Evolutionary conservation across 2,113 vertebrate species (phyloP).

Genomic region (Scatophagus argus): DNA sequence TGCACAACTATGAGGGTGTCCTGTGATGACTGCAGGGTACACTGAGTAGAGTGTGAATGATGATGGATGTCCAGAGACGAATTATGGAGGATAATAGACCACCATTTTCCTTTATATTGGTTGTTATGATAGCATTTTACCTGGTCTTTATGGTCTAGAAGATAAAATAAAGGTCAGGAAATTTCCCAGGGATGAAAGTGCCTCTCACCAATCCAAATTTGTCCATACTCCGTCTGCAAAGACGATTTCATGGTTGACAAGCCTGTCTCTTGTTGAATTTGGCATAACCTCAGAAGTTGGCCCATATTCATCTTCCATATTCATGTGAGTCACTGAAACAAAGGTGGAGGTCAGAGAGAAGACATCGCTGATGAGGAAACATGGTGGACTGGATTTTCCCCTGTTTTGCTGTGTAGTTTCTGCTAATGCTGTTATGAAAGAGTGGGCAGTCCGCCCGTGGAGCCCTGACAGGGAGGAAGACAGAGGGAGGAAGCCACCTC

Average conservation of each 20-base stretch:
- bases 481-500: constrained; percentile 57
- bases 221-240: constrained; percentile 74
- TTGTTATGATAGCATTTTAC: constrained; percentile 76
- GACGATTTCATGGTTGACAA: constrained; percentile 78
- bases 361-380: constrained; percentile 78
- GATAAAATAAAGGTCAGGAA: constrained; percentile 80
- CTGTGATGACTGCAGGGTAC: constrained; percentile 46
- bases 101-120: constrained; percentile 68
- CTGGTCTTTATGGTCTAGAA: constrained; percentile 73
- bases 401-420: constrained; percentile 63
- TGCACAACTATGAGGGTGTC: constrained; percentile 46
- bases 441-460: constrained; percentile 55
- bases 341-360: constrained; percentile 73
- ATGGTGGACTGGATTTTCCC: constrained; percentile 76
- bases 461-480: constrained; percentile 60
- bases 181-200: constrained; percentile 74
- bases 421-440: constrained; percentile 77
- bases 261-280: constrained; percentile 77
- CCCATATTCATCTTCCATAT: constrained; percentile 79
- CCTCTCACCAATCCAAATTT: constrained; percentile 71
- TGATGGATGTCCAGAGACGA: constrained; percentile 74
- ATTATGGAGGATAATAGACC: constrained; percentile 70
- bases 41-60: constrained; percentile 59
- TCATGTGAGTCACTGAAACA: constrained; percentile 70
- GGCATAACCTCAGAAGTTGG: constrained; percentile 73